A percentile compares a stretch with the other conserved stretches of the same genome.
These are phyloP conservation scores for Eremobia ochroleuca DNA, from an alignment of 2,888 invertebrate genomes.

Conservation along the genomic window DNA sequence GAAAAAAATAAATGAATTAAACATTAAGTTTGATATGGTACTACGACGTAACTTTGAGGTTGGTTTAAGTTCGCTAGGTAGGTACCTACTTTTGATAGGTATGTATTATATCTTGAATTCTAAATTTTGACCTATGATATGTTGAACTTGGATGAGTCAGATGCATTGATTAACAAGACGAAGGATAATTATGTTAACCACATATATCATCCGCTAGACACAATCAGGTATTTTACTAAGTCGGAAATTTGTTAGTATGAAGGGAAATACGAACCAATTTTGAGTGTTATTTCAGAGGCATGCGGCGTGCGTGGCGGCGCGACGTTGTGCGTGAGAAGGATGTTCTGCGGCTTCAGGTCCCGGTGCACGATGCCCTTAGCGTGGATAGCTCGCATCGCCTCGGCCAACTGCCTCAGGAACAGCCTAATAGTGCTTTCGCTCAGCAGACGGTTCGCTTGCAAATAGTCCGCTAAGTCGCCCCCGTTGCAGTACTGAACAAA, in stretches of 20 bases:
- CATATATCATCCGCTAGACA: slow-evolving; percentile 10
- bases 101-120: not conserved
- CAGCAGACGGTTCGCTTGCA: slow-evolving; percentile 97
- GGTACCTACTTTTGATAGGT: slow-evolving; percentile 1
- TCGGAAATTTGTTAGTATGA: not conserved
- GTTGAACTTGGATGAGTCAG: slow-evolving; percentile 39
- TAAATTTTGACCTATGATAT: slow-evolving; percentile 1
- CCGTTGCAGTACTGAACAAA: slow-evolving; percentile 98
- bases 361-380: slow-evolving; percentile 99
- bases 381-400: slow-evolving; percentile 99
- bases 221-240: slow-evolving; percentile 1
- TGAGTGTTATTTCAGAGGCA: slow-evolving; percentile 96
- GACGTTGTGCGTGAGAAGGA: slow-evolving; percentile 96
- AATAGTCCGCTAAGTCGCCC: slow-evolving; percentile 99
- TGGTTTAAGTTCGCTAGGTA: not conserved
- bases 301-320: slow-evolving; percentile 92
- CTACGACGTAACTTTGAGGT: slow-evolving; percentile 7
- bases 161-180: slow-evolving; percentile 24
- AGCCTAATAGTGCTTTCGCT: slow-evolving; percentile 99
- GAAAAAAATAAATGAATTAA: slow-evolving; percentile 57
- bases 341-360: slow-evolving; percentile 99
- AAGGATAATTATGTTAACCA: slow-evolving; percentile 33
- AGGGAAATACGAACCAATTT: slow-evolving; percentile 94
- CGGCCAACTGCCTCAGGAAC: slow-evolving; percentile 98
- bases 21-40: slow-evolving; percentile 16